Base-by-base conservation (phyloP, 2,888 invertebrate species). In the Tenthredo livida region DNA sequence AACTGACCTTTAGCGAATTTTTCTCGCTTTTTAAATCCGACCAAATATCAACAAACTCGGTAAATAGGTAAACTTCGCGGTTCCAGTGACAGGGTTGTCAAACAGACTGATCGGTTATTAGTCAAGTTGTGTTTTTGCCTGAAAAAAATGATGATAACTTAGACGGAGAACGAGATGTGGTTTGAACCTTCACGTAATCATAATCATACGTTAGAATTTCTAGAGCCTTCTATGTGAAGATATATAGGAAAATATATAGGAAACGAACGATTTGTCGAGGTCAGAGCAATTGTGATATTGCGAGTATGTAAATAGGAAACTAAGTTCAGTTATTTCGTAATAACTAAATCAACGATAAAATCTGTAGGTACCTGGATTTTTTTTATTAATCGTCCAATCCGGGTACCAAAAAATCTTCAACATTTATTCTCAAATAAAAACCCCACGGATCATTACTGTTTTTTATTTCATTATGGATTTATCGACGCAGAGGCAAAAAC, bases 41-140 rank as follows among this genome's bases (percentile, higher is more conserved):
- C 43, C 21, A 73, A 73, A 21, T 73, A 73, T 73, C 15, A 43
- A 73, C 40, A 73, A 73, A 73, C 21, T 43, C 12, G 15, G 73
- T 73, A 37, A 43, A n/a, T 25, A 21, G 43, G 40, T 43, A 73
- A 73, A 73, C 73, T 10, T 40, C 17, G 12, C 17, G 73, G 40
- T 29, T 12, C 43, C 29, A 29, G 6, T 12, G 29, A 67, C 25
- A 33, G 33, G 17, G 25, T 33, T 21, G 67, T 25, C 17, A 33
- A 17, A 33, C 33, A 17, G 12, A 33, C 33, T 67, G 15, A 67
- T 29, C 17, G 15, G 17, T 17, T 1, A 67, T 67, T 15, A 29
- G 15, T 67, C 12, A 4, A 25, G 6, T 61, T 17, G 0, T 33
- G 3, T 67, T 33, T 17, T 33, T 6, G 17, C 6, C 3, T 33